Percentiles rank a stretch among this genome's conserved stretches.
phyloP scores from a whole-genome alignment of 2,888 invertebrate genomes.

The Ischnus inquisitorius region DNA sequence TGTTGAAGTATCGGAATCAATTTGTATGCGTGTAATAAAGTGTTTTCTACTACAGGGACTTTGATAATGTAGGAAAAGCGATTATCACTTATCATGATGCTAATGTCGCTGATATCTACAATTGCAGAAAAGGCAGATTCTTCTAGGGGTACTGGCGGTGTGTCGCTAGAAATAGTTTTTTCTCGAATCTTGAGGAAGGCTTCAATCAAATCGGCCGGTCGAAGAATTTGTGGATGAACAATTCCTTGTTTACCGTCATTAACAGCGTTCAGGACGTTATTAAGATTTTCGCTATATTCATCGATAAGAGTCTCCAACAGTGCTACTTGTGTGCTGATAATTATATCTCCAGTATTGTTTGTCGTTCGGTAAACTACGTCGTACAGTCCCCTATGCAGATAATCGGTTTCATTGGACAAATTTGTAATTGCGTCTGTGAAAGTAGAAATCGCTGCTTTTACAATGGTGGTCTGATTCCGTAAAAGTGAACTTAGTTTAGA shows the following conservation, averaged over 20 bases:
- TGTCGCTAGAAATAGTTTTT: neutral
- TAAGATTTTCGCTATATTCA: constrained; percentile 4
- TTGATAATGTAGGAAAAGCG: constrained; percentile 32
- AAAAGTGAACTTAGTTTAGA: neutral
- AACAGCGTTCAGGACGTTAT: constrained; percentile 2
- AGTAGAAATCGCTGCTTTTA: constrained; percentile 4
- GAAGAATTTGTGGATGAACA: constrained; percentile 2
- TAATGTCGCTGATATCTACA: constrained; percentile 13
- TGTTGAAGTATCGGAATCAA: constrained; percentile 4
- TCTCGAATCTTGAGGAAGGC: constrained; percentile 9
- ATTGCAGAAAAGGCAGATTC: constrained; percentile 15
- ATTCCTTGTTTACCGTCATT: constrained; percentile 7
- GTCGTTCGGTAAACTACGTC: neutral
- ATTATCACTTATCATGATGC: constrained; percentile 25
- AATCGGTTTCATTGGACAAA: neutral
- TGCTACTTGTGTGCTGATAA: neutral
- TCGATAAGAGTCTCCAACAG: neutral
- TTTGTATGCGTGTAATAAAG: constrained; percentile 6
- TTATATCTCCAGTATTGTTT: neutral
- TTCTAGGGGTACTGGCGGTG: constrained; percentile 10
- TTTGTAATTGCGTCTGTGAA: constrained; percentile 1
- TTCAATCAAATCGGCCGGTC: neutral
- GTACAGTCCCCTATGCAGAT: neutral
- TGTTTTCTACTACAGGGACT: constrained; percentile 25
- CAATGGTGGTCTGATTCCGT: constrained; percentile 1